Evolutionary conservation across 2,888 invertebrate genomes (phyloP), one percentile per base, ranked within the genome.

Genomic region (Cinara cedri): DNA sequence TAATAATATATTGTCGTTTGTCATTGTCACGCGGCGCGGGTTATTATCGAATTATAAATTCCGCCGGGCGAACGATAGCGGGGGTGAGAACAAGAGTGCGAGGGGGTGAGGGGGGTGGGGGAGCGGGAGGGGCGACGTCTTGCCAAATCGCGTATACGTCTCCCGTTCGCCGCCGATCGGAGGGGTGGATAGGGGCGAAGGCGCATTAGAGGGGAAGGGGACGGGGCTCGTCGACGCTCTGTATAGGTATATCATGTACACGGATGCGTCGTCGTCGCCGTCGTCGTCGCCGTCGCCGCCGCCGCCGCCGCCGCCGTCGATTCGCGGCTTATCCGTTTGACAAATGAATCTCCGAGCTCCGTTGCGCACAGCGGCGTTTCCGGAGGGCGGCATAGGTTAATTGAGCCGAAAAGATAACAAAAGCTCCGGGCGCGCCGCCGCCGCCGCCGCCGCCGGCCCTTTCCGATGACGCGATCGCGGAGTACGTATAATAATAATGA

Each of bases 341-440:
- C 76, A 76, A 76, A 76, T 76, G 76, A 76, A 68, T 26, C 66
- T 1, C 55, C 42, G 8, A 14, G 60, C 26, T 51, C 42, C 34
- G 46, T 60, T 49, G 34, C 26, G 9, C 26, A 51, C 1, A 16
- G 60, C 68, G 3, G 34, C 34, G 34, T 34, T 34, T 34, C 34
- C 34, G 6, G 34, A 60, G 9, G 60, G 68, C 1, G 24, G 60
- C 68, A 68, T 68, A 68, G 76, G 76, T 68, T 78, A 78, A 78
- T 78, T 78, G 76, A 78, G 68, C 76, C 51, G 76, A 78, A 78
- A 78, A 78, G 68, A 78, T 70, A 78, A 78, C 76, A 68, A 68
- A 78, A 78, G 76, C 68, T 49, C 55, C 65, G n/a, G n/a, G 1
- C 54, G 21, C 21, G 34, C 42, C 51, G 24, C n/a, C 14, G 51